Conservation (phyloP, 2,113 vertebrate species). For the Morone chrysops region DNA sequence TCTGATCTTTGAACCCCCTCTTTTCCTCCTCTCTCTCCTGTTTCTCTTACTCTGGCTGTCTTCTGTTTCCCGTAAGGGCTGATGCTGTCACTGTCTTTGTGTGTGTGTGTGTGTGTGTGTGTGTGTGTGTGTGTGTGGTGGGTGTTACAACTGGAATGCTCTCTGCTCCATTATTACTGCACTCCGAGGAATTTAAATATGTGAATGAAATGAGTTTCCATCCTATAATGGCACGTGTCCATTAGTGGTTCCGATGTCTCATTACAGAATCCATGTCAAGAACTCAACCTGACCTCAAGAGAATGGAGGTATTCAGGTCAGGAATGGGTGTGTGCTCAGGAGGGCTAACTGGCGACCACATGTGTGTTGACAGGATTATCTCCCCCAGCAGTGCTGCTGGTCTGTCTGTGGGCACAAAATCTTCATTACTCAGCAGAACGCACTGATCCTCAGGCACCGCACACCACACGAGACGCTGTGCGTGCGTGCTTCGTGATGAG, state of each 20-base stretch:
- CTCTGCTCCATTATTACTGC: constrained; percentile 55
- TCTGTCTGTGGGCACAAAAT: constrained; percentile 64
- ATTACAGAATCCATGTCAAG: constrained; percentile 56
- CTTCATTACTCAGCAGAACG: constrained; percentile 73
- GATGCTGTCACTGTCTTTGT: constrained; percentile 55
- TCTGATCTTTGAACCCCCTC: constrained; percentile 86
- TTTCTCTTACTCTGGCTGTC: constrained; percentile 56
- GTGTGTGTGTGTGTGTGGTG: constrained; percentile 18
- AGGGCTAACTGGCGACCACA: constrained; percentile 31
- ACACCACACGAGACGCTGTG: constrained; percentile 25
- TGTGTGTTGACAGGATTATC: constrained; percentile 65
- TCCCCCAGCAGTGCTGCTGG: constrained; percentile 42
- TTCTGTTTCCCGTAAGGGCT: constrained; percentile 61
- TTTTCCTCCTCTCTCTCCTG: constrained; percentile 53
- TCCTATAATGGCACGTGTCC: constrained; percentile 49
- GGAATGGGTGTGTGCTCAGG: constrained; percentile 37
- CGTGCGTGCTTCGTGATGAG: constrained; percentile 20
- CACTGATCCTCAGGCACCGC: constrained; percentile 54
- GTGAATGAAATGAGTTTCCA: constrained; percentile 70
- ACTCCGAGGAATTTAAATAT: constrained; percentile 62
- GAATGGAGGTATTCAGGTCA: constrained; percentile 61
- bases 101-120: constrained; percentile 4
- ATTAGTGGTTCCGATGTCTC: constrained; percentile 67
- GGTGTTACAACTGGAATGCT: constrained; percentile 54
- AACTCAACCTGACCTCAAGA: constrained; percentile 53